A percentile compares a stretch with the other conserved stretches of the same genome.
phyloP scores from a whole-genome alignment of 1,140 invertebrate species.

The Aphidius ervi region DNA sequence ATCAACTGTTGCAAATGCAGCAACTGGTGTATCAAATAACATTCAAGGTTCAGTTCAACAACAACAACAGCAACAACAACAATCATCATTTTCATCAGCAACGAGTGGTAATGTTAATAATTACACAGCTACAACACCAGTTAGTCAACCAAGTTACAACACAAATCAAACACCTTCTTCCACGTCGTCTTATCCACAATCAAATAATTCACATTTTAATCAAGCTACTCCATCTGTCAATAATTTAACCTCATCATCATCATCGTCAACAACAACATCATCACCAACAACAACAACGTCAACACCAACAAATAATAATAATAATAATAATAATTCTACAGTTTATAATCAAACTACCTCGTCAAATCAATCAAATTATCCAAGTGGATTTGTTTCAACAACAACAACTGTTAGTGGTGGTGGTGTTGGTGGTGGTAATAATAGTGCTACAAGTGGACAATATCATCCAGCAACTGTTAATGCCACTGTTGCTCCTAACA shows the following conservation, averaged over 20 bases:
- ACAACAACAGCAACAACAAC: constrained; percentile 31
- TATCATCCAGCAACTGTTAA: constrained; percentile 32
- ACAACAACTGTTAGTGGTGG: constrained; percentile 33
- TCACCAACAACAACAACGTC: no score
- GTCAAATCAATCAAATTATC: constrained; percentile 42
- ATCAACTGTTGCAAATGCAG: constrained; percentile 33
- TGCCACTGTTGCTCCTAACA: constrained; percentile 28
- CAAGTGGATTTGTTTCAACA: constrained; percentile 42
- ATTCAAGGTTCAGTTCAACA: no score
- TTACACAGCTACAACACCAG: constrained; percentile 42
- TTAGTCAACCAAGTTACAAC: constrained; percentile 41
- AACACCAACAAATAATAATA: no score
- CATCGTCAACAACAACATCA: constrained; percentile 16
- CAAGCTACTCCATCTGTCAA: constrained; percentile 40
- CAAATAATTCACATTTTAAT: constrained; percentile 44
- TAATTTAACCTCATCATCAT: constrained; percentile 29
- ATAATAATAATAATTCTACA: constrained; percentile 26
- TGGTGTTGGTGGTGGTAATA: no score
- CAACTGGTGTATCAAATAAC: constrained; percentile 10
- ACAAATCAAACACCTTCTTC: constrained; percentile 18
- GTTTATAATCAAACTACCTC: constrained; percentile 46
- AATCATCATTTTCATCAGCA: constrained; percentile 41
- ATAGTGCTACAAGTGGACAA: constrained; percentile 29
- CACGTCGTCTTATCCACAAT: constrained; percentile 45
- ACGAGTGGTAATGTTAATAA: constrained; percentile 43